These are phyloP conservation scores for Callyntrura guangdongensis DNA, from an alignment of 2,888 invertebrate species.

Conservation along the genomic window DNA sequence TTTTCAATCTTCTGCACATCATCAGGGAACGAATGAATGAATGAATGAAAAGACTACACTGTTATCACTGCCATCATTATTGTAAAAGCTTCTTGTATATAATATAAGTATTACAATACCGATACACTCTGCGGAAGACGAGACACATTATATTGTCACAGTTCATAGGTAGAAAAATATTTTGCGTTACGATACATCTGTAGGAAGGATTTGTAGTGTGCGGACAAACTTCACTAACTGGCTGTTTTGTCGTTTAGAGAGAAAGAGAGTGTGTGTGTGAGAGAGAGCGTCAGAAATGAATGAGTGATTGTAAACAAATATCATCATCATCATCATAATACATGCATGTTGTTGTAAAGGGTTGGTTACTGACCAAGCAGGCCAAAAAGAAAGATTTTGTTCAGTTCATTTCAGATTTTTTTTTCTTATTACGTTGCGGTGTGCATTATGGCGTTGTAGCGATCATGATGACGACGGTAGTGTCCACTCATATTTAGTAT, in stretches of 20 bases:
- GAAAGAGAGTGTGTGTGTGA: too few relatives aligned
- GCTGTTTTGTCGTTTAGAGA: not conserved
- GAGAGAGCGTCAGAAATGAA: not conserved
- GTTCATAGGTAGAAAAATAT: too few relatives aligned
- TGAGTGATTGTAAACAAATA: constrained; percentile 50
- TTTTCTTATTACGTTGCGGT: not conserved
- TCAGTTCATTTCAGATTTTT: not conserved
- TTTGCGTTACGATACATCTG: not conserved
- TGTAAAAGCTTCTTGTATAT: not conserved
- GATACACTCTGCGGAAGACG: not conserved
- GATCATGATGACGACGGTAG: not conserved
- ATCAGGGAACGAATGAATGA: not conserved
- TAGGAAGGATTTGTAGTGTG: not conserved
- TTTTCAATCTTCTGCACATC: not conserved
- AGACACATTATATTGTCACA: not conserved
- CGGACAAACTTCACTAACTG: not conserved
- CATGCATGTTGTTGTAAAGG: not conserved
- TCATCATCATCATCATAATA: not conserved
- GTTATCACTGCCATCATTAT: not conserved
- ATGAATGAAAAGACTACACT: not conserved
- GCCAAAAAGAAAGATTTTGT: not conserved
- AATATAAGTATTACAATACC: not conserved
- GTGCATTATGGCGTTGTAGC: not conserved
- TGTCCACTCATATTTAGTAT: not conserved
- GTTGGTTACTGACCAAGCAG: not conserved